phyloP scores from a whole-genome alignment of 2,888 invertebrate genomes.

The Taenaris catops region DNA sequence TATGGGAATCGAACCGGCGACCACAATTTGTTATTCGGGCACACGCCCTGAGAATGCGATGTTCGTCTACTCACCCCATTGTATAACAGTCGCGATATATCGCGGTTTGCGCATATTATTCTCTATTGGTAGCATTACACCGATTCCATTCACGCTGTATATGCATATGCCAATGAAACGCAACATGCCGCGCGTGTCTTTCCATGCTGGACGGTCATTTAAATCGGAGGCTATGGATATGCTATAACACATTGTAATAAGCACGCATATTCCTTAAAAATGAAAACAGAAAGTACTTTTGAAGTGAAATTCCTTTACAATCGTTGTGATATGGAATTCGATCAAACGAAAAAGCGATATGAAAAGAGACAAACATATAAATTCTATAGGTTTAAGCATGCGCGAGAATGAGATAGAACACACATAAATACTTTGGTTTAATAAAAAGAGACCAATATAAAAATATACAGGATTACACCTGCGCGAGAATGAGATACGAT shows the following conservation, averaged over 20 bases:
- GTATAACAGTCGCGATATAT: constrained; percentile 34
- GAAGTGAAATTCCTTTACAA: too few relatives aligned
- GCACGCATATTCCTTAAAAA: constrained; percentile 38
- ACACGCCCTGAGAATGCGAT: too few relatives aligned
- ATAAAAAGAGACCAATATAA: too few relatives aligned
- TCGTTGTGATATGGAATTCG: too few relatives aligned
- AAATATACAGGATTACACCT: too few relatives aligned
- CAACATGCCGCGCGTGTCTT: constrained; percentile 36
- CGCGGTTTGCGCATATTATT: constrained; percentile 49
- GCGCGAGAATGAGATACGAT: too few relatives aligned
- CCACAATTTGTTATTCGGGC: too few relatives aligned
- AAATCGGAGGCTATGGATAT: constrained; percentile 26
- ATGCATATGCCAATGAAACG: constrained; percentile 72
- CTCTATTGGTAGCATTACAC: constrained; percentile 43
- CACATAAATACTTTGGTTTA: too few relatives aligned
- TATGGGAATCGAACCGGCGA: not conserved
- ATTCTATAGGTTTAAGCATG: too few relatives aligned
- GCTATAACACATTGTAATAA: constrained; percentile 41
- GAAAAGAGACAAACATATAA: too few relatives aligned
- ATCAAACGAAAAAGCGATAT: too few relatives aligned
- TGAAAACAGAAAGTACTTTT: not conserved
- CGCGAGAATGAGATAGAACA: too few relatives aligned
- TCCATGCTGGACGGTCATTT: constrained; percentile 38
- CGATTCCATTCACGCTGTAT: constrained; percentile 65
- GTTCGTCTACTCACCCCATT: constrained; percentile 31